Evolutionary conservation across 2,888 invertebrate species (phyloP).

Genomic region (Xestoiulus laeticollis): DNA sequence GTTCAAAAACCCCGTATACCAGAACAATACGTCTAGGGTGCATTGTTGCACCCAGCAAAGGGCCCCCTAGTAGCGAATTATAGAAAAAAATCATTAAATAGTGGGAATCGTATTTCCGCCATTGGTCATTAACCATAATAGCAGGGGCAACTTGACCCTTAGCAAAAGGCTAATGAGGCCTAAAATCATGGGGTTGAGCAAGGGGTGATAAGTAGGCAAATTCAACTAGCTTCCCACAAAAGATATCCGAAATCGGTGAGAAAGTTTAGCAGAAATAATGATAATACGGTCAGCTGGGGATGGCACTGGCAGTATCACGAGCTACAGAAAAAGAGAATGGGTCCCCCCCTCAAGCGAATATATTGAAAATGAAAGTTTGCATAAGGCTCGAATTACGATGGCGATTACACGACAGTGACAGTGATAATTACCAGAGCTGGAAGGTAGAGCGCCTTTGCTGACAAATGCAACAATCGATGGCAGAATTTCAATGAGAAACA

Average conservation of each 20-base stretch:
- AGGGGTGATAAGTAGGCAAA: neutral
- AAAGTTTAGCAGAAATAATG: constrained; percentile 14
- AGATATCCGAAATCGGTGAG: neutral
- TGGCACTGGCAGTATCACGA: neutral
- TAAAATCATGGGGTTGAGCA: neutral
- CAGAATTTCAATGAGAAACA: constrained; percentile 37
- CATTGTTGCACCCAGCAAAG: neutral
- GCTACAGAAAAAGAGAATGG: neutral
- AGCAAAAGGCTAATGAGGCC: neutral
- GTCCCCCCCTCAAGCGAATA: neutral
- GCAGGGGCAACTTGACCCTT: neutral
- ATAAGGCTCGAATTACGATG: neutral
- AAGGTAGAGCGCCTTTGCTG: constrained; percentile 23
- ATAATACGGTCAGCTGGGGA: neutral
- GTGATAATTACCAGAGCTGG: constrained; percentile 4
- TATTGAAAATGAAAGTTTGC: neutral
- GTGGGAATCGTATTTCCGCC: constrained; percentile 14
- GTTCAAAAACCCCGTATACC: neutral
- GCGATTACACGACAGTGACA: neutral
- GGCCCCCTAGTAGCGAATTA: neutral
- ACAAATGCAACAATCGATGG: constrained; percentile 31
- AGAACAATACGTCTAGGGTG: neutral
- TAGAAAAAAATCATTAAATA: neutral
- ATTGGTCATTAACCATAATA: neutral
- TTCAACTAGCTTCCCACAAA: neutral